phyloP scores from a whole-genome alignment of 2,797 vertebrate species.

The Peromyscus melanophrys region DNA sequence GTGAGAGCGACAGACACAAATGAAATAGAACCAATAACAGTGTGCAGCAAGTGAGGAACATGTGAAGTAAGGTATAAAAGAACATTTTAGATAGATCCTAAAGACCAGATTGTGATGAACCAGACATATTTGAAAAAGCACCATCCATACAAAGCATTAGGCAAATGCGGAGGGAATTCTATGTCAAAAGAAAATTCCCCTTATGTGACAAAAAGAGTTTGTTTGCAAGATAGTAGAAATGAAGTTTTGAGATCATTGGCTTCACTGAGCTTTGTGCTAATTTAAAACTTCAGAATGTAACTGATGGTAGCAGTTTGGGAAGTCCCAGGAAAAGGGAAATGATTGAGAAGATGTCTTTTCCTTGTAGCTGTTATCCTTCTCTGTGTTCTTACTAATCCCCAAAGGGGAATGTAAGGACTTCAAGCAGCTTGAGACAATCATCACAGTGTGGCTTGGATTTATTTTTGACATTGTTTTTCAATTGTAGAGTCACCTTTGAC shows the following conservation, averaged over 20 bases:
- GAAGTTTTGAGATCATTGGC: neutral
- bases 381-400: neutral
- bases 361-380: neutral
- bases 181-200: neutral
- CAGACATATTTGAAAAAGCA: neutral
- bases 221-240: neutral
- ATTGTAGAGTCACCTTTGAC: neutral
- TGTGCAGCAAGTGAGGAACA: neutral
- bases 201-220: constrained; percentile 19
- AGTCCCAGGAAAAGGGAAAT: neutral
- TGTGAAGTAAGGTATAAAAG: neutral
- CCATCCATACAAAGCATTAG: neutral
- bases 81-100: neutral
- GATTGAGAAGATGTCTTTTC: neutral
- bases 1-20: neutral
- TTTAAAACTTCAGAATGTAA: neutral
- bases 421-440: neutral
- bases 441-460: constrained; percentile 13
- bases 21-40: neutral
- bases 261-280: neutral
- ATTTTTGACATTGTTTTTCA: constrained; percentile 13
- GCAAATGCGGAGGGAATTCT: neutral
- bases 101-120: neutral
- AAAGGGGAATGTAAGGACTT: neutral
- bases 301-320: neutral